Conservation (phyloP, 2,797 vertebrate species). For the Myiothlypis coronata region DNA sequence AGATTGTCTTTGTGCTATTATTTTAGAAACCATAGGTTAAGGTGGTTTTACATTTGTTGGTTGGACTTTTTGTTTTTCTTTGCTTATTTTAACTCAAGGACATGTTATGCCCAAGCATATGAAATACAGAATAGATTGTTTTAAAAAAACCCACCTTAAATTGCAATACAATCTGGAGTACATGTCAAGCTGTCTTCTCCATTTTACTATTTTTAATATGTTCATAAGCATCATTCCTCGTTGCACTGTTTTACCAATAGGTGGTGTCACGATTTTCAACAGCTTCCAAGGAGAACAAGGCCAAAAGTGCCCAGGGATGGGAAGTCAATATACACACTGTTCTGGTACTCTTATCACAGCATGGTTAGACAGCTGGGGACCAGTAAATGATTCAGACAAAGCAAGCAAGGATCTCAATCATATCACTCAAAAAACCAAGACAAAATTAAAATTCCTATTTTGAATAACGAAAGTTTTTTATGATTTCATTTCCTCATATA, state of each 20-base stretch:
- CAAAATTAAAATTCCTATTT: background rate
- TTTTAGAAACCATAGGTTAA: background rate
- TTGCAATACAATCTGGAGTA: background rate
- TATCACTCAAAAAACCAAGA: fast-evolving
- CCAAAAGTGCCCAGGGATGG: background rate
- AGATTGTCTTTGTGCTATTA: background rate
- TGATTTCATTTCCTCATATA: background rate
- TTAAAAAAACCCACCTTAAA: fast-evolving
- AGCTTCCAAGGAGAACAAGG: background rate
- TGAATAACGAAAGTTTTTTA: background rate
- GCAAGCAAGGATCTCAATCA: background rate
- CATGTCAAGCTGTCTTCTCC: background rate
- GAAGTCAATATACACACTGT: background rate
- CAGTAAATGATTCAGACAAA: background rate
- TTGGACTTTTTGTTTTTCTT: background rate
- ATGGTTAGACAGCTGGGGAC: background rate
- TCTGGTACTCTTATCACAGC: background rate
- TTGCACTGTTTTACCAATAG: background rate
- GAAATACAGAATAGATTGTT: background rate
- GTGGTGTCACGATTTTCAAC: background rate
- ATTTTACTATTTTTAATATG: background rate
- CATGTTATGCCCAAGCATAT: background rate
- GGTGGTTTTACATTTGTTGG: background rate
- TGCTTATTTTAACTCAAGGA: background rate
- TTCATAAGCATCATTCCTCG: background rate